These are phyloP conservation scores for Ischnus inquisitorius DNA, from an alignment of 2,888 invertebrate species.

Conservation along the genomic window DNA sequence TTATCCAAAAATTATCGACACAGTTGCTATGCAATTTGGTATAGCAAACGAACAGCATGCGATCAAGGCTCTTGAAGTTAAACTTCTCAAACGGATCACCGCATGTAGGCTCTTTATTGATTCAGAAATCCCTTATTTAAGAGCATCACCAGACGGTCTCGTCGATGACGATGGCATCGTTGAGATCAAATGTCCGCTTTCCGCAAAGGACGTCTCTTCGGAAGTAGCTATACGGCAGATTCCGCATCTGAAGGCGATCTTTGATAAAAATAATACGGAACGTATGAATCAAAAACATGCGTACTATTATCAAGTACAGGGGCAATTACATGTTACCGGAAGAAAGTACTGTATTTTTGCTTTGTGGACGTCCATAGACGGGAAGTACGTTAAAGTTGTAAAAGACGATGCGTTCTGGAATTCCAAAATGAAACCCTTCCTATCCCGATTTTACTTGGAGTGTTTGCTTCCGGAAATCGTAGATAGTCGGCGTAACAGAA, in stretches of 20 bases:
- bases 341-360: constrained; percentile 65
- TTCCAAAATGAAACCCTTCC: constrained; percentile 61
- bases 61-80: constrained; percentile 19
- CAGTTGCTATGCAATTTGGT: constrained; percentile 62
- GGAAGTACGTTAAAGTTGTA: constrained; percentile 50
- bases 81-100: constrained; percentile 52
- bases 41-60: constrained; percentile 61
- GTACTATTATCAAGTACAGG: no score
- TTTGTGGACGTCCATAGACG: constrained; percentile 64
- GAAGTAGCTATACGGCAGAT: no score
- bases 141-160: constrained; percentile 73
- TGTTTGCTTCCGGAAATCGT: constrained; percentile 69
- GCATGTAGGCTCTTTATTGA: constrained; percentile 75
- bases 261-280: no score
- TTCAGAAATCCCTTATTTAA: constrained; percentile 64
- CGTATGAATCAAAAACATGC: no score
- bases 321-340: constrained; percentile 69
- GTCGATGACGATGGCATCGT: constrained; percentile 70
- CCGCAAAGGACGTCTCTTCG: constrained; percentile 56
- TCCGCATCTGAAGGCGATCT: no score
- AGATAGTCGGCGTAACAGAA: constrained; percentile 59
- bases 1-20: constrained; percentile 58
- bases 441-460: constrained; percentile 63
- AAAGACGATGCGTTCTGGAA: constrained; percentile 68
- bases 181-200: constrained; percentile 72